Base-by-base conservation (phyloP, 2,113 vertebrate species). In the Dipodomys stephensi region DNA sequence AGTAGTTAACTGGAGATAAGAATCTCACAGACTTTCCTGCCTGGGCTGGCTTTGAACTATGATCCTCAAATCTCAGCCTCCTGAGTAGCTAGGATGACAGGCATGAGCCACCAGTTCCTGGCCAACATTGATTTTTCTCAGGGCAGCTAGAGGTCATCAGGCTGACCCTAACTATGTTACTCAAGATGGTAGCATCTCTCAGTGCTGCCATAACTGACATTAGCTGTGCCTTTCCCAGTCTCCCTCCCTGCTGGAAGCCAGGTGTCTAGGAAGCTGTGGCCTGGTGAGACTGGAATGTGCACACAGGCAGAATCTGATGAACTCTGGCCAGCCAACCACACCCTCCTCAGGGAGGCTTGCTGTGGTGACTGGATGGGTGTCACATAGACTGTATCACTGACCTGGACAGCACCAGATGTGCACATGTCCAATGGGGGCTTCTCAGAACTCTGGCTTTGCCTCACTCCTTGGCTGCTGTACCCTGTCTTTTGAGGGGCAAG, bases 61-160 rank as follows among this genome's bases (percentile, higher is more conserved):
- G 12, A 53, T 53, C 49, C 49, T 53, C 49, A 53, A 53, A 53
- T 53, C 49, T 53, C 49, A 53, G 49, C 12, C 49, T 53, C 49
- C 49, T 53, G 49, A 53, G 49, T 53, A 53, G 49, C 49, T 53
- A 53, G 49, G 49, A 53, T 53, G 49, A 53, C 9, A 53, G 49
- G 49, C 49, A 53, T 12, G 49, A 53, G 49, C 49, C 49, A 13
- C 12, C 49, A 39, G 39, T 39, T 39, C 39, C 39, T 39, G 39
- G 60, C 79, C 94, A 44, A 90, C 74, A 20, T 20, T 95, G 88
- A 85, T 69, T 27, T 79, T 91, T 93, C 82, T 93, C 65, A 53
- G 22, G 57, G 74, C 19, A 92, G 30, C 23, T 39, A 46, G 74
- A 86, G 11, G 44, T 92, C 74, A 68, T 49, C 68, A 19, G 57